Evolutionary conservation across 2,888 invertebrate species (phyloP), one percentile per base, ranked within the genome.

Genomic region (Drosophila paucipuncta): DNA sequence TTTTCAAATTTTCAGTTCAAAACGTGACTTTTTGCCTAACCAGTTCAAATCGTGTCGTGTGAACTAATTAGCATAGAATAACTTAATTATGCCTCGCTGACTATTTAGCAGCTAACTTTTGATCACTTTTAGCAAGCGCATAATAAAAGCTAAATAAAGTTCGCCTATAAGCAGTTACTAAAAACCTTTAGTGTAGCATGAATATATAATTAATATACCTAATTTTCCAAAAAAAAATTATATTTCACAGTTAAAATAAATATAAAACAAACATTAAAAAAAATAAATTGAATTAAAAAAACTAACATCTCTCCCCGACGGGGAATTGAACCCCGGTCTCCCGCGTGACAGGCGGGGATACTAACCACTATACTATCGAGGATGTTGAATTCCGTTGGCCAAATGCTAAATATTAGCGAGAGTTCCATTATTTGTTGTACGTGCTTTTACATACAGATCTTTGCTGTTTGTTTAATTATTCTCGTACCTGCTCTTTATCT

Each of bases 341-440:
- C 76, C 76, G 76, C 76, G 76, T 76, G 76, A 76, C 76, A 76
- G 76, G 76, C 76, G 76, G 76, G 76, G 76, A 76, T 76, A 76
- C 77, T 78, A 79, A 78, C 77, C 80, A 78, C 78, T 78, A 78
- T 78, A 78, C 78, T 78, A 78, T 80, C 77, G 78, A 78, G 78
- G 78, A 78, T 52, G 43, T 41, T 58, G 25, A 0, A 0, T 0
- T 0, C 0, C 0, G 6, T 0, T 2, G 1, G 31, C 28, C 39
- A 39, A 74, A 49, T 22, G 7, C 7, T 1, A 28, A n/a, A 7
- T n/a, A 57, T 37, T 10, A 2, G 13, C 1, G 10, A 33, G n/a
- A 25, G 18, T 2, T 28, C 0, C 2, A 9, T 9, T n/a, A n/a
- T n/a, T 0, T 0, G 16, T 2, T n/a, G 22, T 9, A 47, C 9